Evolutionary conservation across 2,888 invertebrate species (phyloP).

Genomic region (Prenolepis imparis): DNA sequence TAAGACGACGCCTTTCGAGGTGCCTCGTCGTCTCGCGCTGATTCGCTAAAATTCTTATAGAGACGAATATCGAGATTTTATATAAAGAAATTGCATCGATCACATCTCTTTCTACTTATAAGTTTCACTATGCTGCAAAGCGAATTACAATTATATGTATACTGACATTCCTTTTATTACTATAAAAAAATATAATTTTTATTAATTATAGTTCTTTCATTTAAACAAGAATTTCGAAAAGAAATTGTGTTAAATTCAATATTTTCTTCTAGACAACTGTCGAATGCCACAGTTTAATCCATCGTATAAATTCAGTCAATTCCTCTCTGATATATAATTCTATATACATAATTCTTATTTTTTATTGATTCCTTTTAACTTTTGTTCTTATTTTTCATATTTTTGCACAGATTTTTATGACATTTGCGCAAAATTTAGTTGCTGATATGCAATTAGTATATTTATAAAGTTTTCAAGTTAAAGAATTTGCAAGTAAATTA

Average conservation of each 20-base stretch:
- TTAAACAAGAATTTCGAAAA: background rate
- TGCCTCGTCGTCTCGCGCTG: conserved; percentile 23
- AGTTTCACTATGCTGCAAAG: background rate
- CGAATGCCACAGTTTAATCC: background rate
- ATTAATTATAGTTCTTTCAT: conserved; percentile 1
- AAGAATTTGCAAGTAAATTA: conserved; percentile 57
- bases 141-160: background rate
- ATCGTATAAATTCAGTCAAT: background rate
- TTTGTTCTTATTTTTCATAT: background rate
- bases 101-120: conserved; percentile 13
- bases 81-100: conserved; percentile 14
- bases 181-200: conserved; percentile 2
- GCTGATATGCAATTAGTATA: conserved; percentile 27
- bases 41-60: conserved; percentile 33
- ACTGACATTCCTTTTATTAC: background rate
- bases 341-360: background rate
- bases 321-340: background rate
- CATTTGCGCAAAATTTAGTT: conserved; percentile 4
- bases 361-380: background rate
- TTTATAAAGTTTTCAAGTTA: conserved; percentile 35
- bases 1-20: conserved; percentile 65
- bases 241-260: background rate
- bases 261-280: background rate
- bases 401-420: background rate
- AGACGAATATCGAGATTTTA: conserved; percentile 41